Evolutionary conservation across 1,140 invertebrate genomes (phyloP), one percentile per base, ranked within the genome.

Genomic region (Psix sp.): DNA sequence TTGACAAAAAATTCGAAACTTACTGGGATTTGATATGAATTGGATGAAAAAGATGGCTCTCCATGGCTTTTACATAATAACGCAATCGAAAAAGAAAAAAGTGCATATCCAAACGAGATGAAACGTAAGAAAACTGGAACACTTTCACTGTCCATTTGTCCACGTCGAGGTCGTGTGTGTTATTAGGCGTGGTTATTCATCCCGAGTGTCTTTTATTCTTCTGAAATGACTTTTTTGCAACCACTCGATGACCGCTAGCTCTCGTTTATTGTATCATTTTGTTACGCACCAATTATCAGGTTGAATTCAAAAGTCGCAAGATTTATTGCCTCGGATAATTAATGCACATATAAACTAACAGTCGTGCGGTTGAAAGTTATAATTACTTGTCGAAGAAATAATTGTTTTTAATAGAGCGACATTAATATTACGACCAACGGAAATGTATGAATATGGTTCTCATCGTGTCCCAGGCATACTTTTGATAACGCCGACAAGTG

Each of bases 161-260:
- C 36, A 6, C 20, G 56, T 62, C 59, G 48, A 63, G 59, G 59
- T 26, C 59, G 40, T 5, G 36, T 39, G 9, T 35, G 31, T 45
- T 63, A 52, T 63, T 63, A 63, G 59, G 59, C 48, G 48, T 63
- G 59, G 46, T 52, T 52, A 60, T 60, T 60, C 56, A 60, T 65
- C 60, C 51, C 48, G 33, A 48, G 35, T 56, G 51, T 48, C 51
- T 42, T 42, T 42, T 49, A 54, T 56, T 40, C 16, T 13, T 40
- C n/a, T n/a, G 13, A n/a, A 10, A n/a, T n/a, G 26, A n/a, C 26
- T 63, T 52, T 52, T 52, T 35, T 40, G 14, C 20, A 26, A 14
- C 16, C 15, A 40, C 21, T 52, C 31, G 45, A 46, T 24, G 29
- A 35, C 21, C 15, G 5, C 7, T 18, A 7, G 10, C 17, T n/a